Evolutionary conservation across 1,140 invertebrate species (phyloP).

Genomic region (Euwallacea fornicatus): DNA sequence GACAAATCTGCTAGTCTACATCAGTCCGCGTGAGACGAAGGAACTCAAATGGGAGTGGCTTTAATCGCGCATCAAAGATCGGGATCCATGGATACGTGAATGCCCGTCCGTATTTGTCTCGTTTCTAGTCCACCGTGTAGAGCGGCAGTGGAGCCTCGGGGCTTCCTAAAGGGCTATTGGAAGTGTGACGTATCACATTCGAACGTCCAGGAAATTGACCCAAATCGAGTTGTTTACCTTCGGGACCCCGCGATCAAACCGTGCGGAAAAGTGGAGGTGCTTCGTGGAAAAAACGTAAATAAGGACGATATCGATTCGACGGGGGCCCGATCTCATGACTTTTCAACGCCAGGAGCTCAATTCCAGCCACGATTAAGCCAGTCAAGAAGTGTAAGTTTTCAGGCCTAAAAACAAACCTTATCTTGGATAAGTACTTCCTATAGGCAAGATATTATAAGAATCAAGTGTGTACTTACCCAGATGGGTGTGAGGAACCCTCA

Average conservation of each 20-base stretch:
- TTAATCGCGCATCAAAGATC: constrained; percentile 37
- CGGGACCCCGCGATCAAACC: constrained; percentile 1
- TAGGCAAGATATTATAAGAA: no score
- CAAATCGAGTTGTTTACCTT: constrained; percentile 21
- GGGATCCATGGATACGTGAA: constrained; percentile 30
- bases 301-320: constrained; percentile 27
- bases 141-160: constrained; percentile 26
- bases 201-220: constrained; percentile 6
- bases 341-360: constrained; percentile 7
- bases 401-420: not conserved
- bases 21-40: constrained; percentile 15
- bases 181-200: constrained; percentile 26
- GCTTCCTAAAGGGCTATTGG: constrained; percentile 12
- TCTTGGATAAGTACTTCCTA: no score
- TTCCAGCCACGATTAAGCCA: constrained; percentile 28
- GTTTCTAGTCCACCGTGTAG: constrained; percentile 31
- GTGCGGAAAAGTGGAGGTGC: constrained; percentile 8
- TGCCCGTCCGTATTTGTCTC: constrained; percentile 23
- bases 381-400: constrained; percentile 34
- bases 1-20: constrained; percentile 17
- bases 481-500: no score
- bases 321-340: constrained; percentile 23
- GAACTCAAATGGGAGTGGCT: constrained; percentile 35
- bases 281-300: constrained; percentile 15
- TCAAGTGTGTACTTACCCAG: no score